Base-by-base conservation (phyloP, 2,888 invertebrate species). In the Leptopilina myrica region DNA sequence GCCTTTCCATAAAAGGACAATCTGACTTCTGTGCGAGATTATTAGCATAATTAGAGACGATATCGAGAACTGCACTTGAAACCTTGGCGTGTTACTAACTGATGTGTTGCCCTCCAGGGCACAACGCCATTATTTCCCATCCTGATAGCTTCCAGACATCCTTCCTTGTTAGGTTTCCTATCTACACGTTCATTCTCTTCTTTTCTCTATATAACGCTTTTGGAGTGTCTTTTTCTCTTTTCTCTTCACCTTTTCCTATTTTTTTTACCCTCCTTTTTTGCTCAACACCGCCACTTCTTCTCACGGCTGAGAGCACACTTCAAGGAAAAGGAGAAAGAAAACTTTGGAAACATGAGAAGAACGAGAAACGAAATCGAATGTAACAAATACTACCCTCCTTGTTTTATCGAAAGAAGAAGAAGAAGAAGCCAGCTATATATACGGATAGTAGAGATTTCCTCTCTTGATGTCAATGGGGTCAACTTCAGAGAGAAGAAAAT, bases 91-190 rank as follows among this genome's bases (percentile, higher is more conserved):
- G 84, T 82, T 85, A 81, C 86, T 86, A 85, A 85, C 86, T 85
- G 87, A 89, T 89, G 86, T 86, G 88, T 87, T 87, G 86, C 85
- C 86, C 86, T 84, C 85, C 83, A 80, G 87, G 83, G 84, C 85
- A 84, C 82, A 86, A 87, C 85, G 80, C 85, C 87, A 88, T 89
- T 89, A 87, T 85, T 88, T 82, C 79, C 82, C 79, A 81, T 49
- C 84, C 84, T 86, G 89, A 88, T 88, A 86, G 88, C 86, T 85
- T 87, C 85, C 81, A 87, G 87, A 87, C 87, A 86, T 83, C 85
- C 81, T 69, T 43, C 43, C 73, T 81, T 76, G 77, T 80, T 75
- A 64, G 78, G 78, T 53, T 79, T 40, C 12, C 56, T 59, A 73
- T 73, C 59, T 66, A 46, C 43, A 43, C 53, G 15, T 33, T 56